Evolutionary conservation across 2,888 invertebrate genomes (phyloP), one percentile per base, ranked within the genome.

Genomic region (Neoscelio sp.): DNA sequence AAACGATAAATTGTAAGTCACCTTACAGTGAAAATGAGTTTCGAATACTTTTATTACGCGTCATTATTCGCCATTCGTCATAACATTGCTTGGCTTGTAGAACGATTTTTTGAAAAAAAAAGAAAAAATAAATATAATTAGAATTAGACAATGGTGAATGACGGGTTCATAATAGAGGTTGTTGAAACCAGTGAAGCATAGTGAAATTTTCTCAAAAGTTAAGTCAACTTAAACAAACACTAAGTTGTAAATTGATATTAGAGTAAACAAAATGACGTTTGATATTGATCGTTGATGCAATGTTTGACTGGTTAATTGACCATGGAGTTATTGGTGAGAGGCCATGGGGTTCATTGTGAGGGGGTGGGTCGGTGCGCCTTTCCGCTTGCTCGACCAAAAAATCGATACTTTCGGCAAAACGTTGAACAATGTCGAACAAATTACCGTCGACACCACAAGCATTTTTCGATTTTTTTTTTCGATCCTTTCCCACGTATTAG

Each of bases 311-410:
- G 65, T 70, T 65, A 74, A 52, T 68, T 75, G 48, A 76, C 46
- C 70, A 67, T 71, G 75, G 60, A 52, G 60, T 62, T 64, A 73
- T 80, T 83, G 80, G 81, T 85, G 82, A 82, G 83, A 86, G 87
- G 88, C 88, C 88, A 88, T 88, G 88, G 88, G 88, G 87, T 86
- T 75, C 40, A 74, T 81, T 80, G 58, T 67, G 82, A 83, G 81
- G 83, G 87, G 88, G 87, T 89, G 89, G 90, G 86, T 90, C 89
- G 90, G 89, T 89, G 90, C 90, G 90, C 87, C 85, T 84, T 79
- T 83, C 78, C 83, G 81, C 76, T 56, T 71, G 79, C 71, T 75
- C 79, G 44, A 70, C 54, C 56, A 38, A 38, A 68, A 42, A 65
- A 42, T 74, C 70, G 56, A 79, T 79, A 70, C 75, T 65, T 70